phyloP scores from a whole-genome alignment of 2,797 vertebrate genomes.

The Crocodylus rhombifer region DNA sequence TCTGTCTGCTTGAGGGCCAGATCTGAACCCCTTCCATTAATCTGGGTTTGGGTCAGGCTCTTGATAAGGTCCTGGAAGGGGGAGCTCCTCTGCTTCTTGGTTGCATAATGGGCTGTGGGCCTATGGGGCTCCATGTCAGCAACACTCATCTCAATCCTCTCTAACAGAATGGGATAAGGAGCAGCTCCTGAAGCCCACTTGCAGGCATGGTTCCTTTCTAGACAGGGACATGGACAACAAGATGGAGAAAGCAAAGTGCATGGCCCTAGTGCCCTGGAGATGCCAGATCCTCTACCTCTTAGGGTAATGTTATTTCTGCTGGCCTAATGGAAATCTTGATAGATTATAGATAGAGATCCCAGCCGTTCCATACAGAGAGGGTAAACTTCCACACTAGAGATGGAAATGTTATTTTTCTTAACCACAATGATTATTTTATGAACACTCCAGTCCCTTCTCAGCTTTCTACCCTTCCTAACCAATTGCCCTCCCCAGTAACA shows the following conservation, averaged over 20 bases:
- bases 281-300: constrained; percentile 34
- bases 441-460: constrained; percentile 23
- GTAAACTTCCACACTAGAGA: constrained; percentile 34
- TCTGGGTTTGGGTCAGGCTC: neutral
- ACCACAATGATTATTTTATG: constrained; percentile 31
- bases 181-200: neutral
- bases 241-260: constrained; percentile 31
- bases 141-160: neutral
- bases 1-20: neutral
- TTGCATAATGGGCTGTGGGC: neutral
- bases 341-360: constrained; percentile 66
- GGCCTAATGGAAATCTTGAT: constrained; percentile 24
- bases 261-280: neutral
- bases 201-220: neutral
- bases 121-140: neutral
- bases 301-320: constrained; percentile 24
- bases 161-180: neutral
- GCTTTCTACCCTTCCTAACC: constrained; percentile 5
- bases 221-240: neutral
- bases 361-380: constrained; percentile 27
- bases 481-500: neutral
- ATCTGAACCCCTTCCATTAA: neutral
- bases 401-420: constrained; percentile 28
- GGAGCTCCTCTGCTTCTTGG: neutral
- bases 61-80: neutral